A percentile compares a stretch with the other conserved stretches of the same genome.
These are phyloP conservation scores for Lithophane semibrunnea DNA, from an alignment of 2,888 invertebrate species.

Conservation along the genomic window DNA sequence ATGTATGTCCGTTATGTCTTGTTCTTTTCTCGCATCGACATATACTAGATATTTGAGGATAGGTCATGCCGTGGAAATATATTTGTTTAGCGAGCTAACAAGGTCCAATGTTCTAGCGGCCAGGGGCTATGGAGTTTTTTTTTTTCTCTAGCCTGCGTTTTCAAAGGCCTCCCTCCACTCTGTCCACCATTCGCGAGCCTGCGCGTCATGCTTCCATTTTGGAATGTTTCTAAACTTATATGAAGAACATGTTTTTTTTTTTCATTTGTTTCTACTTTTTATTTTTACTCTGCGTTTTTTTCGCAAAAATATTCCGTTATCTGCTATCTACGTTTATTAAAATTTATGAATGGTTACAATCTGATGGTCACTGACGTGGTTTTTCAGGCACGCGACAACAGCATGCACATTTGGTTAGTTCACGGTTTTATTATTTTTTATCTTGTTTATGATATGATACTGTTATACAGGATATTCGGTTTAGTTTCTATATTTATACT, in stretches of 20 bases:
- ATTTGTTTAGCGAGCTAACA: neutral
- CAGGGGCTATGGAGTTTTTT: neutral
- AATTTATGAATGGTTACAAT: conserved; percentile 47
- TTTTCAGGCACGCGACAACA: conserved; percentile 24
- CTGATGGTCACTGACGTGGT: conserved; percentile 18
- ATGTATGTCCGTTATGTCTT: too few relatives aligned
- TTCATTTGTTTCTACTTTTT: neutral
- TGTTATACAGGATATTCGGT: conserved; percentile 18
- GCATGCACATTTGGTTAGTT: conserved; percentile 22
- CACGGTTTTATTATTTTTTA: conserved; percentile 40
- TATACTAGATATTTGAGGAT: too few relatives aligned
- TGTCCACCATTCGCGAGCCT: neutral
- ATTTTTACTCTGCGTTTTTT: neutral
- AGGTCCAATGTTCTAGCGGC: neutral
- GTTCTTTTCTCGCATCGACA: too few relatives aligned
- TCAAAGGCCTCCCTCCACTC: neutral
- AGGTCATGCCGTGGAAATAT: neutral
- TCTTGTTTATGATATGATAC: conserved; percentile 30
- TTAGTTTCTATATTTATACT: conserved; percentile 21
- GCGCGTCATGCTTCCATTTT: neutral
- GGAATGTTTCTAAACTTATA: neutral
- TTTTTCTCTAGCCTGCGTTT: too few relatives aligned
- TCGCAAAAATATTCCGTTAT: neutral
- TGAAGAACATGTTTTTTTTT: neutral
- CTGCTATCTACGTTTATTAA: conserved; percentile 10